Conservation (phyloP, 1,140 invertebrate genomes). For the Samia ricini region DNA sequence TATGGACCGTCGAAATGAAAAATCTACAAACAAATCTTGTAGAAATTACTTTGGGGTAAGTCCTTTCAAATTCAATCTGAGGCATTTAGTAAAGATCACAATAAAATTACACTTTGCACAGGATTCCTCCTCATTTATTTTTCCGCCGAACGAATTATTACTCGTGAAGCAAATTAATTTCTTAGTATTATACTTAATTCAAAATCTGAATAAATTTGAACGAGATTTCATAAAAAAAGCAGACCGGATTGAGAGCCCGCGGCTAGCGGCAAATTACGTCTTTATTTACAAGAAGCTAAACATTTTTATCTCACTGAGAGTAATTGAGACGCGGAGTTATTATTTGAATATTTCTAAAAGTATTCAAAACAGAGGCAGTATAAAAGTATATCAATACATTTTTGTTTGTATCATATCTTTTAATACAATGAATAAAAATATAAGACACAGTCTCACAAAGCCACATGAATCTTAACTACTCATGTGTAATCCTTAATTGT, state of each 20-base stretch:
- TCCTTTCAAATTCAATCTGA: slow-evolving; percentile 54
- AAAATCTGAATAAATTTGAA: slow-evolving; percentile 70
- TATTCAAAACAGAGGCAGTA: background rate
- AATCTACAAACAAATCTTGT: slow-evolving; percentile 25
- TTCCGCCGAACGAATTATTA: slow-evolving; percentile 58
- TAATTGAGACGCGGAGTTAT: slow-evolving; percentile 29
- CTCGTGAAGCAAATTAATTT: slow-evolving; percentile 72
- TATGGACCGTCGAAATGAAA: background rate
- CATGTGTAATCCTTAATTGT: no score
- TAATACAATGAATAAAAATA: no score
- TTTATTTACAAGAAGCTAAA: slow-evolving; percentile 67
- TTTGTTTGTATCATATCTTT: no score
- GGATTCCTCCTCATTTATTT: slow-evolving; percentile 72
- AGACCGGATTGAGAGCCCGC: slow-evolving; percentile 52
- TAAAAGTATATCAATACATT: no score
- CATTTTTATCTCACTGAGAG: slow-evolving; percentile 43
- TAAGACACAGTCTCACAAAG: no score
- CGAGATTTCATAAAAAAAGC: slow-evolving; percentile 72
- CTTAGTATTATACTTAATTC: slow-evolving; percentile 69
- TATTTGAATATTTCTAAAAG: slow-evolving; percentile 1
- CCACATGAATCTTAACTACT: no score
- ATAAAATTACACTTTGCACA: slow-evolving; percentile 56
- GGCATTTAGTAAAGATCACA: slow-evolving; percentile 58
- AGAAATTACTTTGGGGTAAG: slow-evolving; percentile 40
- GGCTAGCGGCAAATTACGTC: slow-evolving; percentile 70